phyloP scores from a whole-genome alignment of 2,113 vertebrate genomes.

The Coptodon rendalli region DNA sequence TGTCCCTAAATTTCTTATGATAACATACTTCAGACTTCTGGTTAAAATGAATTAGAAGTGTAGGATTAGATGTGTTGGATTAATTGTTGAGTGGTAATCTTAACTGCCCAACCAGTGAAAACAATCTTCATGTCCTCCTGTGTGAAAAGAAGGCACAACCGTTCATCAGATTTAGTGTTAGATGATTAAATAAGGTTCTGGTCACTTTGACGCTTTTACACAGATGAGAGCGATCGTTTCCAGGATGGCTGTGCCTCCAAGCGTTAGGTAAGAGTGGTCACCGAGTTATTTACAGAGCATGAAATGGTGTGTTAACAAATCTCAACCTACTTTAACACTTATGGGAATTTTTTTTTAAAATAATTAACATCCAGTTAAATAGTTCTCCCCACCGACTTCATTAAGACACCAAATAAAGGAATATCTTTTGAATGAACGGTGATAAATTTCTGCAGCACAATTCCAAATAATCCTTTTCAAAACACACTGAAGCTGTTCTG shows the following conservation, averaged over 20 bases:
- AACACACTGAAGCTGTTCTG: background rate
- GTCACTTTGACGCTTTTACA: background rate
- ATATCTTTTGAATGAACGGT: background rate
- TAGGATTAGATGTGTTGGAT: background rate
- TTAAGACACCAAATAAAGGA: background rate
- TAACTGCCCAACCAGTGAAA: background rate
- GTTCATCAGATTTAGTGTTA: background rate
- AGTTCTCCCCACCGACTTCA: background rate
- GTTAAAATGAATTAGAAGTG: background rate
- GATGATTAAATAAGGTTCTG: background rate
- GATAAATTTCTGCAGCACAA: background rate
- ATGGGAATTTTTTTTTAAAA: rapidly evolving
- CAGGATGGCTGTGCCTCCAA: background rate
- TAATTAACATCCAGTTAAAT: background rate
- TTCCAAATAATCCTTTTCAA: background rate
- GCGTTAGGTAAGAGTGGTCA: background rate
- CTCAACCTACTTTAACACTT: background rate
- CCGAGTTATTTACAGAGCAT: background rate
- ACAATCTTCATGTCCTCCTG: background rate
- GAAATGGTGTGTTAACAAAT: background rate
- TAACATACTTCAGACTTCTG: background rate
- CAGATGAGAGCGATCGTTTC: background rate
- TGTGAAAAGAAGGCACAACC: background rate
- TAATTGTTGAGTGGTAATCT: background rate
- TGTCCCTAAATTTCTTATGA: background rate